These are phyloP conservation scores for Cerastoderma edule DNA, from an alignment of 2,888 invertebrate genomes.

Conservation along the genomic window DNA sequence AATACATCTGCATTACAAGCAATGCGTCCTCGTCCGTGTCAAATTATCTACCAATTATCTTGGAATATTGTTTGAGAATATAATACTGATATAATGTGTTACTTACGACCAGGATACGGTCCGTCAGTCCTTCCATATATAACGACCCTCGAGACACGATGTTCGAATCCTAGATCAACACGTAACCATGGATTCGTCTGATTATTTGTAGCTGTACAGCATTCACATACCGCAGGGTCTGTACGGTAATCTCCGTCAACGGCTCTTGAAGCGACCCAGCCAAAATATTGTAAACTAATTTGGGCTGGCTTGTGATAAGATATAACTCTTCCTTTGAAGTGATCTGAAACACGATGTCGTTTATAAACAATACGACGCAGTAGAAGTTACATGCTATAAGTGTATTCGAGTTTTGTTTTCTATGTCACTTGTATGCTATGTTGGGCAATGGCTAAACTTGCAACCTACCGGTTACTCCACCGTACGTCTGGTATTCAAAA, in stretches of 20 bases:
- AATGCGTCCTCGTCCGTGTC: not conserved
- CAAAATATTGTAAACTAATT: not conserved
- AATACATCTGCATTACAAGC: not conserved
- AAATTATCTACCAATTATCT: not conserved
- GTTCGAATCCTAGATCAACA: not conserved
- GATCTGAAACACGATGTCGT: too few relatives aligned
- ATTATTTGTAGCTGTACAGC: not conserved
- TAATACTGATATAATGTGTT: not conserved
- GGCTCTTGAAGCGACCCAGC: not conserved
- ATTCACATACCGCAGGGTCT: not conserved
- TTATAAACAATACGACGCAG: too few relatives aligned
- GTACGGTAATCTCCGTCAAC: not conserved
- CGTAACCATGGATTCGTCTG: conserved; percentile 7
- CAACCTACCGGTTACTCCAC: too few relatives aligned
- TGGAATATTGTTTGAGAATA: not conserved
- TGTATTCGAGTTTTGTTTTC: too few relatives aligned
- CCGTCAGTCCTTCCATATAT: conserved; percentile 15
- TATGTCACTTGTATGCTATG: too few relatives aligned
- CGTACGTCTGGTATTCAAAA: too few relatives aligned
- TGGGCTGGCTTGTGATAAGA: not conserved
- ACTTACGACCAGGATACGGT: conserved; percentile 9
- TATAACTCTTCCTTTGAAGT: conserved; percentile 4
- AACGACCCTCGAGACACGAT: conserved; percentile 6
- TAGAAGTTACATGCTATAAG: too few relatives aligned
- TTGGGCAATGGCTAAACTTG: too few relatives aligned